Percentiles rank a stretch among this genome's conserved stretches.
phyloP scores from a whole-genome alignment of 2,888 invertebrate species.

The Microplitis manilae region DNA sequence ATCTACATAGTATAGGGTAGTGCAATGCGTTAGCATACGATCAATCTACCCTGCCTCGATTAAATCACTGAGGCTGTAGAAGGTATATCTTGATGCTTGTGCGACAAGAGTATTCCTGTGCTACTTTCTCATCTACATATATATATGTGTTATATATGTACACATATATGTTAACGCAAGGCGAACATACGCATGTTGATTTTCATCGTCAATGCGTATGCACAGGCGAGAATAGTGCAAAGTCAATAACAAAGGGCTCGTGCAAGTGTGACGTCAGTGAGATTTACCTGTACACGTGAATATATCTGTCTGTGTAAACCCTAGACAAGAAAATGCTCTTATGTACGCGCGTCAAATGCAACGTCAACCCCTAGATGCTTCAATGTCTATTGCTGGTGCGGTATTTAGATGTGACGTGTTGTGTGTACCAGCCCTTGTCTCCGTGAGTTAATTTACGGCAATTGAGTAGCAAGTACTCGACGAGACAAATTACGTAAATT shows the following conservation, averaged over 20 bases:
- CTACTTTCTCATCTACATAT: neutral
- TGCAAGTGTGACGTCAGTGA: neutral
- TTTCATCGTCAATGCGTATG: slow-evolving; percentile 26
- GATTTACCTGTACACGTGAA: neutral
- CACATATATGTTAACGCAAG: neutral
- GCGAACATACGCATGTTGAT: slow-evolving; percentile 23
- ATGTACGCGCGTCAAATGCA: slow-evolving; percentile 10
- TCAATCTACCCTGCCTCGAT: slow-evolving; percentile 42
- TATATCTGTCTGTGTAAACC: neutral
- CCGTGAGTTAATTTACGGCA: neutral
- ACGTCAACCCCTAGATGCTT: slow-evolving; percentile 2
- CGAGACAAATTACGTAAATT: neutral
- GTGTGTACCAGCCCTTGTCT: neutral
- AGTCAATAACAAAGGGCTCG: slow-evolving; percentile 22
- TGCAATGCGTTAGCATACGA: slow-evolving; percentile 35
- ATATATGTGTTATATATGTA: neutral
- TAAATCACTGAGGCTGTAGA: slow-evolving; percentile 37
- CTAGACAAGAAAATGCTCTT: slow-evolving; percentile 30
- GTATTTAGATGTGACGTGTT: slow-evolving; percentile 5
- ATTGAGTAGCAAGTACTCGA: neutral
- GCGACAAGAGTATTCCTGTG: slow-evolving; percentile 11
- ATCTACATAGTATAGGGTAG: slow-evolving; percentile 35
- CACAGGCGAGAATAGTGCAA: slow-evolving; percentile 15
- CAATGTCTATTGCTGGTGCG: neutral
- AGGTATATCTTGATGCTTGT: slow-evolving; percentile 32